Evolutionary conservation across 2,797 vertebrate species (phyloP), one percentile per base, ranked within the genome.

Genomic region (Sylvilagus floridanus): DNA sequence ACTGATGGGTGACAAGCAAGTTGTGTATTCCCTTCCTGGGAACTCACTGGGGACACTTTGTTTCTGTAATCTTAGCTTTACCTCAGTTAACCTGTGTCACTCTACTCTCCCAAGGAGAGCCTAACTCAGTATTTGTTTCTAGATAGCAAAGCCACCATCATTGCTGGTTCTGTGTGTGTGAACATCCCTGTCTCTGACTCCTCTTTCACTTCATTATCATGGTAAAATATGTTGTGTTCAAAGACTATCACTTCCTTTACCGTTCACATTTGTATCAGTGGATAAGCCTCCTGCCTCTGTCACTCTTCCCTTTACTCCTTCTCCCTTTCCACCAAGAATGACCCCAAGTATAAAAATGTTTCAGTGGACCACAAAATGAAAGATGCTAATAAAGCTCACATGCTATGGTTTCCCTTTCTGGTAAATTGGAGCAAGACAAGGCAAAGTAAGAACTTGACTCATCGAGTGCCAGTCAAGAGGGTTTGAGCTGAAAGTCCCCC

Each of bases 11-110:
- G 52, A 91, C 73, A 66, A 95, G 52, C 87, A 90, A 93, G 69
- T 96, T 94, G 87, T 95, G 13, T 93, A 83, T 90, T 96, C 96
- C 47, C 87, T 96, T 97, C 60, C 84, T 96, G 86, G 89, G 84
- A 30, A 84, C 89, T 94, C 88, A 75, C 50, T 88, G 96, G 84
- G 89, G 79, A 66, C 78, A 86, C 72, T 87, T 95, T 89, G 66
- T 95, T 90, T 94, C 71, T 94, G 77, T 93, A 91, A 84, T 60
- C 73, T 52, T 84, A 92, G 32, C 57, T 57, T 95, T 96, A 92
- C 57, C 57, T 93, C 60, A 91, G 30, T 89, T 93, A 91, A 84
- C 94, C 60, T 84, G 91, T 85, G 50, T 83, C 84, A 95, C 42
- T 88, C 37, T 12, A 82, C 76, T 95, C 82, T 90, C 47, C 66